phyloP scores from a whole-genome alignment of 2,797 vertebrate genomes.

The Antrozous pallidus region DNA sequence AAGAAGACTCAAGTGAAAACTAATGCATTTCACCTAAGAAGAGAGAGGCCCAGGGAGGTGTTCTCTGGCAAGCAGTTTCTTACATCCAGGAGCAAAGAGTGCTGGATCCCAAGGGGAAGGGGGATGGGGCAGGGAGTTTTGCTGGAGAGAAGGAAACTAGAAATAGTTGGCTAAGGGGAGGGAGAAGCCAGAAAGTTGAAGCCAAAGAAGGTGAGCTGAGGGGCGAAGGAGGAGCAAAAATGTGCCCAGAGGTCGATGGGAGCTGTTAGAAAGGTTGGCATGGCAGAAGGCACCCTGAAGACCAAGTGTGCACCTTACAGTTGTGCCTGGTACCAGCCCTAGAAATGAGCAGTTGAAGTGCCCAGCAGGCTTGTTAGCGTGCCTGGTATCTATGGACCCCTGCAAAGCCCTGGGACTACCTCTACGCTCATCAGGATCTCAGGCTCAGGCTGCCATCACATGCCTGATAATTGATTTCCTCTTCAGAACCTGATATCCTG shows the following conservation, averaged over 20 bases:
- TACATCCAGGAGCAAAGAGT: background rate
- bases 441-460: background rate
- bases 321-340: background rate
- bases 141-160: background rate
- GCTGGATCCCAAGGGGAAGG: background rate
- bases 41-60: background rate
- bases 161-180: background rate
- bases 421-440: background rate
- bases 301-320: background rate
- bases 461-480: background rate
- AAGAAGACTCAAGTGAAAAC: background rate
- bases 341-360: background rate
- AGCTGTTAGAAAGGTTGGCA: background rate
- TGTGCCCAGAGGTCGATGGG: background rate
- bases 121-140: background rate
- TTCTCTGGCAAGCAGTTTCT: background rate
- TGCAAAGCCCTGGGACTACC: background rate
- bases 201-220: background rate
- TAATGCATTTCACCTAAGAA: background rate
- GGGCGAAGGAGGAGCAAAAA: background rate
- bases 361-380: background rate
- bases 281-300: background rate
- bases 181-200: background rate
- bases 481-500: background rate
- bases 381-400: background rate